Evolutionary conservation across 2,797 vertebrate genomes (phyloP).

Genomic region (Enoplosus armatus): DNA sequence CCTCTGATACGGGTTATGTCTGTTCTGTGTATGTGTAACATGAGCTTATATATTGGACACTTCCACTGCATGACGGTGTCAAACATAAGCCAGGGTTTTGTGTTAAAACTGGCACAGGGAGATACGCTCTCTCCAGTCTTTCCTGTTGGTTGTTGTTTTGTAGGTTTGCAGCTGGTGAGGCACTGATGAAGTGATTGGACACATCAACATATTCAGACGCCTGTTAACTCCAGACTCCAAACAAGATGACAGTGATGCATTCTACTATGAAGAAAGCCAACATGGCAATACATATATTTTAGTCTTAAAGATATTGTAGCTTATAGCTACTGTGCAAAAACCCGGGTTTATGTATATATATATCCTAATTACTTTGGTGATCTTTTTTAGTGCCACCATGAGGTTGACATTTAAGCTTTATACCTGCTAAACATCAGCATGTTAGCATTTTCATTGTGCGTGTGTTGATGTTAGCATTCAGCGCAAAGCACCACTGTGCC

Average conservation of each 20-base stretch:
- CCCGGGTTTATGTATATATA: too few relatives aligned
- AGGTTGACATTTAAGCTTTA: too few relatives aligned
- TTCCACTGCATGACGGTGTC: neutral
- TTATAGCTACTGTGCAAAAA: too few relatives aligned
- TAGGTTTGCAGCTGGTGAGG: neutral
- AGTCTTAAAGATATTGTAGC: too few relatives aligned
- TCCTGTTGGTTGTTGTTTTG: slow-evolving; percentile 8
- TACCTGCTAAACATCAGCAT: too few relatives aligned
- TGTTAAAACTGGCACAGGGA: slow-evolving; percentile 20
- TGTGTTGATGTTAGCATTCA: neutral
- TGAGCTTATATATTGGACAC: neutral
- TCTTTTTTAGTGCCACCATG: too few relatives aligned
- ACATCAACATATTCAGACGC: neutral
- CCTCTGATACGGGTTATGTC: neutral
- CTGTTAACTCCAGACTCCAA: neutral
- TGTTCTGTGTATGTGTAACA: neutral
- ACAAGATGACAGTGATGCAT: neutral
- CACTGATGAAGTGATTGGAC: too few relatives aligned
- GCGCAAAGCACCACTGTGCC: too few relatives aligned
- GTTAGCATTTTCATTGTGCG: too few relatives aligned
- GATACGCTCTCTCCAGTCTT: slow-evolving; percentile 21
- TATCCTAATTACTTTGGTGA: too few relatives aligned
- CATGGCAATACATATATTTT: too few relatives aligned
- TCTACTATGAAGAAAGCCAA: too few relatives aligned
- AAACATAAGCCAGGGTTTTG: slow-evolving; percentile 28